Evolutionary conservation across 2,113 vertebrate genomes (phyloP).

Genomic region (Chlamydotis undulata): DNA sequence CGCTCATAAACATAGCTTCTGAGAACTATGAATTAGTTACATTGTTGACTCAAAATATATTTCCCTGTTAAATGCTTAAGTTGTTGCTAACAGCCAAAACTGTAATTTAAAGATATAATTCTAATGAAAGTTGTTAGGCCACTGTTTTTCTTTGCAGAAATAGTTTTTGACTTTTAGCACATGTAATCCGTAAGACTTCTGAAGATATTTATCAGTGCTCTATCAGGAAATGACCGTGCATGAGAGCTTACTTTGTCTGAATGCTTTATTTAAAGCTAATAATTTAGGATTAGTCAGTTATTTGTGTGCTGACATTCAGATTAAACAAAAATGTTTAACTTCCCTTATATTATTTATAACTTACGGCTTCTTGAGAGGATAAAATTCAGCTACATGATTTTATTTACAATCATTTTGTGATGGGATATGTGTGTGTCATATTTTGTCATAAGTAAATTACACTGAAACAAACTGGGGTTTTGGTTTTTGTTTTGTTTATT

Average conservation of each 20-base stretch:
- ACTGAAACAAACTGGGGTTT: neutral
- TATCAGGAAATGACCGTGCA: neutral
- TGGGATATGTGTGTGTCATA: neutral
- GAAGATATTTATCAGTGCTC: neutral
- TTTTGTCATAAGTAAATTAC: neutral
- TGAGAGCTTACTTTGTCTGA: neutral
- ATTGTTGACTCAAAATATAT: neutral
- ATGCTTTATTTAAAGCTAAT: neutral
- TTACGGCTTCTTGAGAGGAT: neutral
- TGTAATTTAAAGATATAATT: neutral
- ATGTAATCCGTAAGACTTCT: neutral
- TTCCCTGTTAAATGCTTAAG: neutral
- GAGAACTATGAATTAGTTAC: neutral
- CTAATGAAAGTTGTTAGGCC: neutral
- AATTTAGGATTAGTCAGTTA: neutral
- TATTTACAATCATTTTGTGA: neutral
- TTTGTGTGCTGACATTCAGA: neutral
- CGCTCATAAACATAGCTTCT: neutral
- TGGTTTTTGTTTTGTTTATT: too few species aligned
- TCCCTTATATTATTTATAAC: neutral
- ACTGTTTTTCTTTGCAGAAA: neutral
- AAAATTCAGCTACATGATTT: neutral
- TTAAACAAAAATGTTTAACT: neutral
- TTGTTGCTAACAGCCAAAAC: neutral
- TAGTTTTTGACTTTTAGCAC: neutral